Evolutionary conservation across 2,797 vertebrate genomes (phyloP).

Genomic region (Pitangus sulphuratus): DNA sequence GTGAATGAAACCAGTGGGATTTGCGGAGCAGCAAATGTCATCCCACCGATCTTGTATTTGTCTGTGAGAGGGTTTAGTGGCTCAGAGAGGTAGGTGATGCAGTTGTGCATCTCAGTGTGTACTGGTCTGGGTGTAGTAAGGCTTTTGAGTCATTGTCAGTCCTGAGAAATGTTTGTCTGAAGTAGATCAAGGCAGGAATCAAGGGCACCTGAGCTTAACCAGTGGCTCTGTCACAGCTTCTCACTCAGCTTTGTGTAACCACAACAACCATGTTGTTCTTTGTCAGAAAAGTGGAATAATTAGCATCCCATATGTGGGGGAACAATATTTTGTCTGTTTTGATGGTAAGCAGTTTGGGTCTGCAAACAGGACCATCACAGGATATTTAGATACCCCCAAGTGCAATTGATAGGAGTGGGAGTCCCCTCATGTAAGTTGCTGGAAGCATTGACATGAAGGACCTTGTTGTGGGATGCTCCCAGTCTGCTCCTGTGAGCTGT

Average conservation of each 20-base stretch:
- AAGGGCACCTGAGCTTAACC: background rate
- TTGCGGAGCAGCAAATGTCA: background rate
- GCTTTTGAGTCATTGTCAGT: background rate
- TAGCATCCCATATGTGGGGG: background rate
- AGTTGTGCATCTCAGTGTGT: accelerated
- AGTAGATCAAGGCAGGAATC: background rate
- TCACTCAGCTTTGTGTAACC: background rate
- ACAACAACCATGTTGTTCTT: background rate
- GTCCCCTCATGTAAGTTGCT: accelerated
- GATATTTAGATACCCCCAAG: background rate
- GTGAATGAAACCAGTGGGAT: background rate
- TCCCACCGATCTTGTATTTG: background rate
- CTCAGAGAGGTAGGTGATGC: background rate
- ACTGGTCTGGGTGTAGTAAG: background rate
- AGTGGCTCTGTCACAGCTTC: background rate
- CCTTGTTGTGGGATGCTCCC: background rate
- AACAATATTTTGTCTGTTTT: background rate
- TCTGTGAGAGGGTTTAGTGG: background rate
- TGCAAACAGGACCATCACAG: background rate
- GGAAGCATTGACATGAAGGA: background rate
- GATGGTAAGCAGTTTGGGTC: background rate
- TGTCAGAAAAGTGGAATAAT: background rate
- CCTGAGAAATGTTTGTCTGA: background rate
- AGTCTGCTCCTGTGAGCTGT: background rate
- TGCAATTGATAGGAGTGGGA: background rate